Base-by-base conservation (phyloP, 2,888 invertebrate genomes). In the Thymelicus sylvestris region DNA sequence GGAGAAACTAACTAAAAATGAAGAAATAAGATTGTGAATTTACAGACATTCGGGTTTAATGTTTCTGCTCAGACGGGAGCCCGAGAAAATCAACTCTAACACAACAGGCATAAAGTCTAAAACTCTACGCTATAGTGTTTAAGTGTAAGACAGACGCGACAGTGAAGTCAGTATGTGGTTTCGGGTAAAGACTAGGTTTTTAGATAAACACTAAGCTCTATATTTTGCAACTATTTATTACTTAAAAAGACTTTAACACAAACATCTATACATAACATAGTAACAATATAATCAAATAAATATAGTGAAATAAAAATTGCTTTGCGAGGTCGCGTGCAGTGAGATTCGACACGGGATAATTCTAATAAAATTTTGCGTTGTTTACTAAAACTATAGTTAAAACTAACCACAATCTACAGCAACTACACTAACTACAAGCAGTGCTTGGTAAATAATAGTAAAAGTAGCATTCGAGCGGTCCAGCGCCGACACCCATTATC, bases 11-110 rank as follows among this genome's bases (percentile, higher is more conserved):
- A 90, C 90, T 90, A 91, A 91, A 92, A 92, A 91, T 90, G 88
- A 91, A 91, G 90, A 90, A 91, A 89, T 90, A 90, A 89, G 86
- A 92, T 86, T 80, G 86, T 86, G 87, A 90, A 89, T 92, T 91
- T 91, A 87, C 91, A 90, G 92, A 91, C 90, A 86, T 91, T 89
- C 86, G 79, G 83, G 83, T 86, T 90, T 91, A 90, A 90, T 88
- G 89, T 87, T 88, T 86, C 87, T 83, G 80, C 80, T 79, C 71
- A 73, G 74, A 76, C 71, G 67, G 52, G 38, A 47, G 50, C 70
- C 60, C 71, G 67, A 76, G 39, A 88, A 85, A 83, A 73, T 80
- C 82, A 78, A 84, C 89, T 85, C 81, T 90, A 88, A 67, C 39
- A 1, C 74, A 48, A 50, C 57, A 65, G 73, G 19, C 31, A 77